These are phyloP conservation scores for Toxostoma redivivum DNA, from an alignment of 2,113 vertebrate genomes.

Conservation along the genomic window DNA sequence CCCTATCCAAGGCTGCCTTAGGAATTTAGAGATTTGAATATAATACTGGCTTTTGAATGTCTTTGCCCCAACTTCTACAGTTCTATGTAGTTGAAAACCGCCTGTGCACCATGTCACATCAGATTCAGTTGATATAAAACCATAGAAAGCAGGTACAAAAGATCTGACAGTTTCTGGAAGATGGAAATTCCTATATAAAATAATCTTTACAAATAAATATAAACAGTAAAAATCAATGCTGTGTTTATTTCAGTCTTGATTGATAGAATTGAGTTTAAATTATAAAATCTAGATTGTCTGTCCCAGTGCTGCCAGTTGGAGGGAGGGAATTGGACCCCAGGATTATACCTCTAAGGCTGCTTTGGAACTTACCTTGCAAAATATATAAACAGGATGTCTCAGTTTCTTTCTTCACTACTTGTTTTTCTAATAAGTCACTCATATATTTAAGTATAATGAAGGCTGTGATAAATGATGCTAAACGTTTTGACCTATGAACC, in stretches of 20 bases:
- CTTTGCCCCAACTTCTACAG: background rate
- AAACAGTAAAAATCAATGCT: background rate
- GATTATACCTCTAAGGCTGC: background rate
- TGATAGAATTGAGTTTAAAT: background rate
- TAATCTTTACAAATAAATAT: background rate
- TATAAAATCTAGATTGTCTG: background rate
- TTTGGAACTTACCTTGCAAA: background rate
- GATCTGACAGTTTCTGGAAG: background rate
- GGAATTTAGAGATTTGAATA: background rate
- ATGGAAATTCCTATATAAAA: background rate
- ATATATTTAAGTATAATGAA: background rate
- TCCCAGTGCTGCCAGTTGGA: background rate
- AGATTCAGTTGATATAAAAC: background rate
- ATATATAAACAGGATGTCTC: background rate
- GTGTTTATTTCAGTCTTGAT: background rate
- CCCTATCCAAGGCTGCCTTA: background rate
- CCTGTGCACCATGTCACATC: accelerated
- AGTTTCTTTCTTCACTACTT: background rate
- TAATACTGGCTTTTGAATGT: background rate
- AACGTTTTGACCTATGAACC: background rate
- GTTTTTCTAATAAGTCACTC: background rate
- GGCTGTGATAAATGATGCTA: background rate
- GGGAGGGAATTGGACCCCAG: background rate
- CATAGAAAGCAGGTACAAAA: background rate
- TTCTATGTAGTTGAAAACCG: background rate